Base-by-base conservation (phyloP, 1,140 invertebrate genomes). In the Lerema accius region DNA sequence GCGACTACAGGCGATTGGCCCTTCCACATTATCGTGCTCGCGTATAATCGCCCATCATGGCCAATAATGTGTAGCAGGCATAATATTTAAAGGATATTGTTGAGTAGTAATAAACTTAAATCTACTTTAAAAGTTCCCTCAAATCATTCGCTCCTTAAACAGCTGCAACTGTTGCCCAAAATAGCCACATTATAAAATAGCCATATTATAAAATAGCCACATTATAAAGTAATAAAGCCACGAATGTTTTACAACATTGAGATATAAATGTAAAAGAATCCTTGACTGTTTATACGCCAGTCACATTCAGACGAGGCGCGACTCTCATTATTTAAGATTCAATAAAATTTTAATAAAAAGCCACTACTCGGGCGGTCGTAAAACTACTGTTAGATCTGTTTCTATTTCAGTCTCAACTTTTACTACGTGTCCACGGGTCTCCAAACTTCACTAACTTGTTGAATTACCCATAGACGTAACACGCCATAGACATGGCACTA, bases 321-420 rank as follows among this genome's bases (percentile, higher is more conserved):
- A 23, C 35, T 45, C 63, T 45, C 35, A 66, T 70, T 70, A 70
- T 66, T 64, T 60, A 65, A 37, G 59, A 28, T 14, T 59, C 39
- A 40, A 65, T 73, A 70, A 69, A 73, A 73, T 28, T 28, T 17
- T 19, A 56, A 66, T 66, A 63, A 63, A 67, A 66, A 69, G 40
- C 62, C 50, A 60, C 42, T 35, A 23, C 48, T 45, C 42, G 39
- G 45, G 39, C 42, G 37, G 39, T 58, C 55, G 46, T 65, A 65
- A 65, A 65, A 60, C 37, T 28, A 45, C 40, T 40, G 23, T 15
- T 16, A 26, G 26, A 53, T 67, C 70, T 71, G 63, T 64, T 63
- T 75, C 69, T 70, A 73, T 67, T 71, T 65, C 43, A 40, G 65
- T 65, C 23, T 65, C 71, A 69, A 71, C 11, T 71, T 71, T 75